Evolutionary conservation across 2,797 vertebrate genomes (phyloP).

Genomic region (Natrix natrix): DNA sequence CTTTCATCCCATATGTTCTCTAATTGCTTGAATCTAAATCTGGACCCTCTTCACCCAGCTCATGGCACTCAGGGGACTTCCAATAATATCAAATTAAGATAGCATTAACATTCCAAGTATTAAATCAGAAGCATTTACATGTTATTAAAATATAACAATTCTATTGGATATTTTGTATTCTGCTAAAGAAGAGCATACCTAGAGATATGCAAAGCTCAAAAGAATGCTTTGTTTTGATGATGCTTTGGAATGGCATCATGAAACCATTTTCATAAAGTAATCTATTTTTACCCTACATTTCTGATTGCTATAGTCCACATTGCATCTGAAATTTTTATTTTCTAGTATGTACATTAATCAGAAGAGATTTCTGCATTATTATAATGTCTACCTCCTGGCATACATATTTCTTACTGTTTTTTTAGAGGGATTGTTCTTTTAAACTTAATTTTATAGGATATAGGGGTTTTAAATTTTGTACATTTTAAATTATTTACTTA

Average conservation of each 20-base stretch:
- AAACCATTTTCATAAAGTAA: background rate
- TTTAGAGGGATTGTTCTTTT: too few species aligned
- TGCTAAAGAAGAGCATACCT: background rate
- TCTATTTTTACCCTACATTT: background rate
- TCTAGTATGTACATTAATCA: background rate
- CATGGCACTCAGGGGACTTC: background rate
- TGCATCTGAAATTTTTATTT: background rate
- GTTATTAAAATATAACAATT: background rate
- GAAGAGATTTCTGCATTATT: background rate
- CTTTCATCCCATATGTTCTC: background rate
- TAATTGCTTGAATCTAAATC: background rate
- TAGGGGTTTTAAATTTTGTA: too few species aligned
- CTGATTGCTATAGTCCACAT: background rate
- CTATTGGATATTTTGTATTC: background rate
- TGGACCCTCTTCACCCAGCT: background rate
- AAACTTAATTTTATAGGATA: too few species aligned
- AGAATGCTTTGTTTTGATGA: background rate
- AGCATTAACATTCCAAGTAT: background rate
- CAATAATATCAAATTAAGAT: background rate
- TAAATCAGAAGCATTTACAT: background rate
- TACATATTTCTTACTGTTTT: too few species aligned
- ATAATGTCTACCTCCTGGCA: too few species aligned
- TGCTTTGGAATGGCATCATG: background rate
- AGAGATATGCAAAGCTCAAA: background rate
- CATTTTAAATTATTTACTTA: too few species aligned